phyloP scores from a whole-genome alignment of 2,888 invertebrate species.

The Drosophila eohydei region DNA sequence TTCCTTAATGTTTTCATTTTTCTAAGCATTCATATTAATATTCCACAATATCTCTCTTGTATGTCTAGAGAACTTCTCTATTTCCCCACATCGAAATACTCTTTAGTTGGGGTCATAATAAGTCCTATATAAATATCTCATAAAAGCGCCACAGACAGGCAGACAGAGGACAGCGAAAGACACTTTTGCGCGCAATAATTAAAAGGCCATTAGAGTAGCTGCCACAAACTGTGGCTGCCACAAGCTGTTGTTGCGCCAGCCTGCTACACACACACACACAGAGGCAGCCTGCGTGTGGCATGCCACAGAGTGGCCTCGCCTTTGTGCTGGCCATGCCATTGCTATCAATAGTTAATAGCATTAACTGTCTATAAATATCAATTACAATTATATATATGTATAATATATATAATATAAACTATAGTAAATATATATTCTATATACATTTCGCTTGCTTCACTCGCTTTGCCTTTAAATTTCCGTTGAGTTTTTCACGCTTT shows the following conservation, averaged over 20 bases:
- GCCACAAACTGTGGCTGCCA: conserved; percentile 9
- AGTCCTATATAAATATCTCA: background rate
- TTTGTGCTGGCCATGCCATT: background rate
- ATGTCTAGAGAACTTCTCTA: background rate
- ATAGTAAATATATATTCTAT: background rate
- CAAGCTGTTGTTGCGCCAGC: background rate
- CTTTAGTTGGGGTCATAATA: background rate
- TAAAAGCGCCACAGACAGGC: background rate
- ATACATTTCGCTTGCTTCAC: background rate
- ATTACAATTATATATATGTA: conserved; percentile 25
- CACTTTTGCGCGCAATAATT: conserved; percentile 53
- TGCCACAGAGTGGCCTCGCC: conserved; percentile 5
- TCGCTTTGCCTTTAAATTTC: conserved; percentile 3
- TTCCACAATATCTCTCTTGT: background rate
- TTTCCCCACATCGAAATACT: background rate
- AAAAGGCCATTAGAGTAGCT: conserved; percentile 54
- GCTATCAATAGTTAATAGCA: conserved; percentile 52
- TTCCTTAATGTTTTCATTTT: too few relatives aligned
- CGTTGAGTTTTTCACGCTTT: conserved; percentile 4
- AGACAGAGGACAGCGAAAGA: conserved; percentile 23
- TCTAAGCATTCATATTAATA: background rate
- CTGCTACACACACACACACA: too few relatives aligned
- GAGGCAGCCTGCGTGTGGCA: background rate
- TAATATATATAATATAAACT: background rate
- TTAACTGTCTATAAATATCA: conserved; percentile 61